Conservation (phyloP, 1,140 invertebrate species). For the Triops cancriformis region DNA sequence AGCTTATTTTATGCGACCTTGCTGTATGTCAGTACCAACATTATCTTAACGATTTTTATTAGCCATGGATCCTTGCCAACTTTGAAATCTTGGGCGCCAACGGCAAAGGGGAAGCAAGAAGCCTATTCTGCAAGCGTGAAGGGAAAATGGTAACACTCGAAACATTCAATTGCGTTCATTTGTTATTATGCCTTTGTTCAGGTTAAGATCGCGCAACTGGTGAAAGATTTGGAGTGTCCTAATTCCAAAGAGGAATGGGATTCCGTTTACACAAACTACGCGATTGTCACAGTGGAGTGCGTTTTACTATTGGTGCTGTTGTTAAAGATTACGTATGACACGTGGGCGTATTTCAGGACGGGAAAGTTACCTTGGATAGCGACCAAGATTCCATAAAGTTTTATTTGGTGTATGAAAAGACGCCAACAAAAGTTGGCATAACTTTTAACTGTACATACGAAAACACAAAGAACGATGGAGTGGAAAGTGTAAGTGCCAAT, state of each 20-base stretch:
- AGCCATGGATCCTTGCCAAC: background rate
- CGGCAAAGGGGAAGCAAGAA: background rate
- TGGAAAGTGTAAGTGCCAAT: too few relatives aligned
- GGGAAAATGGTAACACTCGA: constrained; percentile 14
- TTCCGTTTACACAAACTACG: background rate
- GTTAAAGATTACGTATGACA: constrained; percentile 19
- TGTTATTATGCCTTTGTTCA: background rate
- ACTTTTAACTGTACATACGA: background rate
- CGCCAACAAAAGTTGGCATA: background rate
- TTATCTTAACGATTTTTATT: background rate
- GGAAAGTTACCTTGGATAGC: constrained; percentile 23
- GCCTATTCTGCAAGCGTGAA: background rate
- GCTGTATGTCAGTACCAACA: too few relatives aligned
- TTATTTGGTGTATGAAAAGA: background rate
- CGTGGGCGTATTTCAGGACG: constrained; percentile 8
- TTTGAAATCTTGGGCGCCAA: background rate
- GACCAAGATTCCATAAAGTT: constrained; percentile 1
- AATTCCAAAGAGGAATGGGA: background rate
- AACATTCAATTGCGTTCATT: background rate
- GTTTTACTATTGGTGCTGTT: background rate
- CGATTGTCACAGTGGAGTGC: background rate
- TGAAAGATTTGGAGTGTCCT: constrained; percentile 8
- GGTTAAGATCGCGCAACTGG: background rate
- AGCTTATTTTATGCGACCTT: background rate
- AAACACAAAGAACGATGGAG: too few relatives aligned